Percentiles rank a stretch among this genome's conserved stretches.
phyloP scores from a whole-genome alignment of 2,797 vertebrate species.

The Antrozous pallidus region DNA sequence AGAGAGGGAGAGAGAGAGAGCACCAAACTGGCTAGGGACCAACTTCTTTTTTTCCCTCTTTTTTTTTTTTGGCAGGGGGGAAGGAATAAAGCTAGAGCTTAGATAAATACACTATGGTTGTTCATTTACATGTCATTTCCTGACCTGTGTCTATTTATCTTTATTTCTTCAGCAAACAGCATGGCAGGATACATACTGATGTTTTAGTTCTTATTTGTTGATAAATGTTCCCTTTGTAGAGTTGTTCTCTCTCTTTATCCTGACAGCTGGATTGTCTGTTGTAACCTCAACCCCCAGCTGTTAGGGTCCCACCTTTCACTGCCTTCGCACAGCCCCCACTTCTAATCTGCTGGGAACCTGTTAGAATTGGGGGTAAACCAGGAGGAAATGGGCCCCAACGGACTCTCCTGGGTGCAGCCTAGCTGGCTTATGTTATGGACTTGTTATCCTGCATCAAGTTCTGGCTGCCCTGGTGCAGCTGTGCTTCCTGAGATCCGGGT shows the following conservation, averaged over 20 bases:
- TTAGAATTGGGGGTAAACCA: background rate
- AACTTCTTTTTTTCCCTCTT: background rate
- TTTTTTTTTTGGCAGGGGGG: background rate
- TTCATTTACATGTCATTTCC: background rate
- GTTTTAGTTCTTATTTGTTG: background rate
- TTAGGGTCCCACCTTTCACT: background rate
- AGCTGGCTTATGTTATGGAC: background rate
- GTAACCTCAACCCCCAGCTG: background rate
- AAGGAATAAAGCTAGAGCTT: background rate
- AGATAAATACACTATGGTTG: background rate
- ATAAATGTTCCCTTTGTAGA: background rate
- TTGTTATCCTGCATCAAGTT: background rate
- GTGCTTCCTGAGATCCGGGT: background rate
- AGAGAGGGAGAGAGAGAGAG: no score
- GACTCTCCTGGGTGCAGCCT: background rate
- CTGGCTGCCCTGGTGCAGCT: background rate
- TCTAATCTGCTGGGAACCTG: background rate
- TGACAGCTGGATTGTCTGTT: background rate
- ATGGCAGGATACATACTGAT: background rate
- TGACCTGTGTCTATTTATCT: background rate
- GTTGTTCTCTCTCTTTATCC: background rate
- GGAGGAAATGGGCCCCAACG: rapidly evolving
- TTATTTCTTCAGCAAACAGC: background rate
- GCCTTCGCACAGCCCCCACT: background rate
- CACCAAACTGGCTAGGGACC: no score